phyloP scores from a whole-genome alignment of 1,140 invertebrate species.

The Gonioctena quinquepunctata region DNA sequence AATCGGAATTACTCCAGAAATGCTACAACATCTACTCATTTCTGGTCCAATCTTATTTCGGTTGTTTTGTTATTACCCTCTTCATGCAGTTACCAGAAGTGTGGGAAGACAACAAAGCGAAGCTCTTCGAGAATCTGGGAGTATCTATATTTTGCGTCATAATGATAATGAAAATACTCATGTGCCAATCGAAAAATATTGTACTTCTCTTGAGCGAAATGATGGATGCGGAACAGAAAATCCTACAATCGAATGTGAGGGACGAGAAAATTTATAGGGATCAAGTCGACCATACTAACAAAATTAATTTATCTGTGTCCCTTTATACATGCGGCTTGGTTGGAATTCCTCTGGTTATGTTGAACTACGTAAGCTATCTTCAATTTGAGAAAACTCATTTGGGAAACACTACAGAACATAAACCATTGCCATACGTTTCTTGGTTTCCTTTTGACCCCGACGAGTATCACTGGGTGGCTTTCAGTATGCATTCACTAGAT shows the following conservation, averaged over 20 bases:
- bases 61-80: neutral
- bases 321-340: neutral
- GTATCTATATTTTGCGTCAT: neutral
- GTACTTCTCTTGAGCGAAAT: neutral
- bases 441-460: conserved; percentile 15
- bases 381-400: neutral
- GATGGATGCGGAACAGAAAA: neutral
- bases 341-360: neutral
- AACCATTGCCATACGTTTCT: neutral
- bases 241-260: neutral
- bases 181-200: neutral
- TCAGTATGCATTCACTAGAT: neutral
- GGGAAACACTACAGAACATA: neutral
- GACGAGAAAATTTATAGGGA: neutral
- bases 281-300: neutral
- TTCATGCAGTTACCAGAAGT: neutral
- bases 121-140: neutral
- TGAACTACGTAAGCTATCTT: neutral
- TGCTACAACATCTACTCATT: neutral
- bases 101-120: neutral
- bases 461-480: neutral
- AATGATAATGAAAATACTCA: neutral
- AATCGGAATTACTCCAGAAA: neutral
- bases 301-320: neutral
- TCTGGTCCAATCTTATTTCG: neutral